Evolutionary conservation across 2,113 vertebrate species (phyloP).

Genomic region (Tachuris rubrigastra): DNA sequence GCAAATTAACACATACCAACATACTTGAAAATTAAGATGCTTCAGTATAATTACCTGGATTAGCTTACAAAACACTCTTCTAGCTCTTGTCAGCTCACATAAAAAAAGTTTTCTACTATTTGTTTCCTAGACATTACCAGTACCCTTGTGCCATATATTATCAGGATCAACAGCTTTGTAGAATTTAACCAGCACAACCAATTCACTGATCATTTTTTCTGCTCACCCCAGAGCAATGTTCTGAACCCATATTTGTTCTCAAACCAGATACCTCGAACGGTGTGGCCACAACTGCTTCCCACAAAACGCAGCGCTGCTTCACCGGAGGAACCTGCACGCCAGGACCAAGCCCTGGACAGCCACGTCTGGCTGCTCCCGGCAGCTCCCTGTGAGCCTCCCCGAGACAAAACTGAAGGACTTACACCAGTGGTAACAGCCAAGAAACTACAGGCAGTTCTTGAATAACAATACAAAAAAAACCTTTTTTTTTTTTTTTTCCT

Average conservation of each 20-base stretch:
- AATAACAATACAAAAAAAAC: not conserved
- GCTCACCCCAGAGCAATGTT: not conserved
- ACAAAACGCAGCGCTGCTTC: not conserved
- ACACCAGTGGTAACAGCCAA: not conserved
- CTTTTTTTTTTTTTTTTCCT: not conserved
- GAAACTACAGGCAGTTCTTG: not conserved
- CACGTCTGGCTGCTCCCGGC: not conserved
- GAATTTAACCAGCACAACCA: not conserved
- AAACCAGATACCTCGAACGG: not conserved
- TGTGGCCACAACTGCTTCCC: accelerated
- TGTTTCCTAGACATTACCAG: not conserved
- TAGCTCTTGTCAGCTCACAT: not conserved
- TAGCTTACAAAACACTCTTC: not conserved
- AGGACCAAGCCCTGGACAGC: not conserved
- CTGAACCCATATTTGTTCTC: not conserved
- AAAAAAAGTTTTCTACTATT: not conserved
- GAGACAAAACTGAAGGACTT: not conserved
- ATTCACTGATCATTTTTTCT: not conserved
- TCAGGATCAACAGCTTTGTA: not conserved
- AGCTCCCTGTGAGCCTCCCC: not conserved
- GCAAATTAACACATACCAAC: not conserved
- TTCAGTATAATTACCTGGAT: not conserved
- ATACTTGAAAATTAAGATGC: not conserved
- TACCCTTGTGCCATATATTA: accelerated
- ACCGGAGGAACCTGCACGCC: not conserved